These are phyloP conservation scores for Meloidogyne hapla DNA, from an alignment of 1,140 invertebrate species.

Conservation along the genomic window DNA sequence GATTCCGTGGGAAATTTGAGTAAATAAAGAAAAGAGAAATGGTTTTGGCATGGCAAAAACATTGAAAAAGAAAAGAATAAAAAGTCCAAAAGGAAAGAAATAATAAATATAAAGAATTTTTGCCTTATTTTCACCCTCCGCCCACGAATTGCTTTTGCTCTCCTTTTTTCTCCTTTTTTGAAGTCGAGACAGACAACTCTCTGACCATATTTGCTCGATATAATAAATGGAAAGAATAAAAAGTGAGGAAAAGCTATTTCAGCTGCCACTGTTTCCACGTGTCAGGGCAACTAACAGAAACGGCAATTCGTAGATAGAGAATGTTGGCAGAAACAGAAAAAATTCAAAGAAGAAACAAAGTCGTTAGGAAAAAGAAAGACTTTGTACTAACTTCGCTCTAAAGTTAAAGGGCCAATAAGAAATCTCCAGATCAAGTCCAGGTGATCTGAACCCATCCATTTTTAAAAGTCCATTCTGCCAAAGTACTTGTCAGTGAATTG, in stretches of 20 bases:
- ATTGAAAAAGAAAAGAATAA: background rate
- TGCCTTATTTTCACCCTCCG: background rate
- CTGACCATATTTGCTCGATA: background rate
- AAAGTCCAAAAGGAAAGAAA: background rate
- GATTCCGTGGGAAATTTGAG: background rate
- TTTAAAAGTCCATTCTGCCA: too few relatives aligned
- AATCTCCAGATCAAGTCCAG: too few relatives aligned
- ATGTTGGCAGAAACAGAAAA: too few relatives aligned
- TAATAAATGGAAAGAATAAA: background rate
- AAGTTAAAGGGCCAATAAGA: too few relatives aligned
- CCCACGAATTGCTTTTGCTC: background rate
- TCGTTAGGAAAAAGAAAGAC: too few relatives aligned
- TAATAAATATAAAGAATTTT: background rate
- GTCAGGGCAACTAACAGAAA: background rate
- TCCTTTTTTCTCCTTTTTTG: background rate
- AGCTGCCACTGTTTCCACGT: background rate
- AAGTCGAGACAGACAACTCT: background rate
- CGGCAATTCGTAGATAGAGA: background rate
- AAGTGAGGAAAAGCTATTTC: background rate
- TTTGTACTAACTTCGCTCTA: too few relatives aligned
- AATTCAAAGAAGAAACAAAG: too few relatives aligned
- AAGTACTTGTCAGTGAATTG: too few relatives aligned
- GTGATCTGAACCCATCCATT: too few relatives aligned
- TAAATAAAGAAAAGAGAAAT: background rate
- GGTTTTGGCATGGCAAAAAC: constrained; percentile 9